Evolutionary conservation across 2,797 vertebrate species (phyloP), one percentile per base, ranked within the genome.

Genomic region (Centropyge bicolor): DNA sequence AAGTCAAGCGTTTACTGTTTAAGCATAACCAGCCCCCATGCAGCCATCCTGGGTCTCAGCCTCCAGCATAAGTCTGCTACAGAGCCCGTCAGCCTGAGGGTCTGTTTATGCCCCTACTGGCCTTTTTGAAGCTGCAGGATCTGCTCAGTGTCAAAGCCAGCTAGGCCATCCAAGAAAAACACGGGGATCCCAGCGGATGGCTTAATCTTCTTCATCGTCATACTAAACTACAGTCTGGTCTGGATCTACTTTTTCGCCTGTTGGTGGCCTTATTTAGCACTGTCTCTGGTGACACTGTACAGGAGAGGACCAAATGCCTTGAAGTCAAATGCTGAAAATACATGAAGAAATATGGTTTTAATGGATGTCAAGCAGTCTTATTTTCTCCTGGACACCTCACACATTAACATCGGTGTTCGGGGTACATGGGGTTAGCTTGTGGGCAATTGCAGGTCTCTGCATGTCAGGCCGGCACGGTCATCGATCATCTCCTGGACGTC

Each of bases 401-500:
- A 89, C 67, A 52, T 74, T 76, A 70, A 78, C 62, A 74, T 76
- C 10, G 1, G 56, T 78, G 36, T 79, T 22, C 8, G 19, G 31
- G 36, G 31, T 67, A 19, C 35, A 62, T 60, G 27, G 31, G 54
- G 48, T 40, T 60, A 69, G 24, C 62, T 69, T 60, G 43, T 48
- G 22, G 49, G 41, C 41, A 52, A 20, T 14, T 62, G 71, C 27
- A n/a, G 19, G 22, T 16, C 27, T 75, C 17, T 89, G 67, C 69
- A 75, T 87, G 70, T 74, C 17, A 9, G 61, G 35, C 46, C 74
- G 48, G 79, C 13, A 8, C 31, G 43, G 38, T 43, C 57, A 0
- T 74, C 84, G 38, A 86, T 90, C 70, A 93, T 62, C 55, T 83
- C 65, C 78, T 82, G 60, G 89, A 88, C 0, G 73, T 61, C 0